Evolutionary conservation across 2,113 vertebrate genomes (phyloP).

Genomic region (Dromiciops gliroides): DNA sequence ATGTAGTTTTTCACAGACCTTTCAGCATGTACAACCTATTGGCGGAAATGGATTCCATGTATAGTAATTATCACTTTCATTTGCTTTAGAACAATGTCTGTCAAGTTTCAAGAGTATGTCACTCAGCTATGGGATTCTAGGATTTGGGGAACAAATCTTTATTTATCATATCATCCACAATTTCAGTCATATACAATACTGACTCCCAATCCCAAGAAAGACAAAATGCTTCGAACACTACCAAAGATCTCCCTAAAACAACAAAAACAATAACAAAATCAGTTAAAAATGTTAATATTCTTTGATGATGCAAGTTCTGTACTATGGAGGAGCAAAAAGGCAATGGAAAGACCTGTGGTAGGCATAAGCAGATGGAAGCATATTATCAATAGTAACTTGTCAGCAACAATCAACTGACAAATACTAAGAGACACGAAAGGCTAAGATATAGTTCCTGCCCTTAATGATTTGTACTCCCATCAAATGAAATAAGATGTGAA

Average conservation of each 20-base stretch:
- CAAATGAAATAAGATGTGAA: not conserved
- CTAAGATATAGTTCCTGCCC: not conserved
- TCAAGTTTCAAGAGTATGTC: not conserved
- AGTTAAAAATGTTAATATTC: not conserved
- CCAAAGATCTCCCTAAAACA: not conserved
- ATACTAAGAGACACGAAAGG: not conserved
- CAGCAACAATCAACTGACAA: not conserved
- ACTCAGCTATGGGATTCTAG: not conserved
- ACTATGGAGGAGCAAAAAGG: not conserved
- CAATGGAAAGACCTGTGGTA: not conserved
- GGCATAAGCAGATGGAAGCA: not conserved
- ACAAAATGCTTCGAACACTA: not conserved
- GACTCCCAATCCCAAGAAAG: not conserved
- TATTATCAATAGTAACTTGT: not conserved
- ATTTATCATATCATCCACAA: not conserved
- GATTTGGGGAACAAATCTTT: not conserved
- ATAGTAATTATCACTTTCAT: not conserved
- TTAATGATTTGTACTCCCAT: not conserved
- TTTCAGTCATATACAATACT: not conserved
- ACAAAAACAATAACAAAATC: too few species aligned
- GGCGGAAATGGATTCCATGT: not conserved
- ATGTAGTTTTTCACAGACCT: not conserved
- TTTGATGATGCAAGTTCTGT: not conserved
- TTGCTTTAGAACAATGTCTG: not conserved
- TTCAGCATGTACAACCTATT: not conserved